Evolutionary conservation across 2,888 invertebrate genomes (phyloP).

Genomic region (Bibio marci): DNA sequence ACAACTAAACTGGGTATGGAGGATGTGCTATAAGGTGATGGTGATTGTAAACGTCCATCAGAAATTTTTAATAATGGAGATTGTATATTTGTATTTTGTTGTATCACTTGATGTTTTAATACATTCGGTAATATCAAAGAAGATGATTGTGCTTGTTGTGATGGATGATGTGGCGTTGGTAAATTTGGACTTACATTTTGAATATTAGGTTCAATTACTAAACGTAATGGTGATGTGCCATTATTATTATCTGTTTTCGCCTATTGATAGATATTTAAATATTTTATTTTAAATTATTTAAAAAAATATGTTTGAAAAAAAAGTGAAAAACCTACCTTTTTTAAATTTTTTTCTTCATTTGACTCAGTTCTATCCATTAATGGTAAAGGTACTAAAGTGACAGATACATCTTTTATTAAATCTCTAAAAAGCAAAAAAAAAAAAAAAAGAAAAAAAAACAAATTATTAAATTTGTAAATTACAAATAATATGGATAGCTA

Average conservation of each 20-base stretch:
- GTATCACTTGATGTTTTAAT: conserved; percentile 2
- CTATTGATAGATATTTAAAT: conserved; percentile 15
- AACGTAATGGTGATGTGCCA: conserved; percentile 17
- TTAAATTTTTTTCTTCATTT: conserved; percentile 31
- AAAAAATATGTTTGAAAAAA: not conserved
- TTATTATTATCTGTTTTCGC: conserved; percentile 26
- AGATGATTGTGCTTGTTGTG: conserved; percentile 1
- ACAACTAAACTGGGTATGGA: conserved; percentile 38
- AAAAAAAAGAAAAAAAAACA: not conserved
- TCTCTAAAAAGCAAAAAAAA: conserved; percentile 21
- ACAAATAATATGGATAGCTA: not conserved
- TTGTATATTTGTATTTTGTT: not conserved
- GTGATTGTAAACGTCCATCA: conserved; percentile 5
- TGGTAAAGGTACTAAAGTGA: conserved; percentile 23
- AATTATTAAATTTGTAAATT: not conserved
- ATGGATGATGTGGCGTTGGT: conserved; percentile 5
- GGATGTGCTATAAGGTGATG: conserved; percentile 2
- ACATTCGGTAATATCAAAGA: not conserved
- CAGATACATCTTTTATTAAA: conserved; percentile 27
- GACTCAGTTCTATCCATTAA: conserved; percentile 26
- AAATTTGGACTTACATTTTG: conserved; percentile 16
- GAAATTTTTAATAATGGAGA: conserved; percentile 3
- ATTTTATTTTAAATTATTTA: not conserved
- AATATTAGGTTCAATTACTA: conserved; percentile 14
- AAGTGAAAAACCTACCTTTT: conserved; percentile 27